Conservation (phyloP, 2,797 vertebrate genomes). For the Momotus momota region DNA sequence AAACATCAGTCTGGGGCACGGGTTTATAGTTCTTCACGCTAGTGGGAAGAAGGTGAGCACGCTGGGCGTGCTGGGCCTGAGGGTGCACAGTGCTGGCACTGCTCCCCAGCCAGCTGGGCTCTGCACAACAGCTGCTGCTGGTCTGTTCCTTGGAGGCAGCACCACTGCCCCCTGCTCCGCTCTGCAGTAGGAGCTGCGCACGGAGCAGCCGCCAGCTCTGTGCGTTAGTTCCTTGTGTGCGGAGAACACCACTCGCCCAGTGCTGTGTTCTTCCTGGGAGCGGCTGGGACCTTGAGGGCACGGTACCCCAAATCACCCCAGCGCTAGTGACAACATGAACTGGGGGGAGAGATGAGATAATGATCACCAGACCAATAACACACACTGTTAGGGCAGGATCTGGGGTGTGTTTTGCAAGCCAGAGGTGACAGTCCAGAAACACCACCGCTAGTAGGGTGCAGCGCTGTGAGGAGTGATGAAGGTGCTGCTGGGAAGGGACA, state of each 20-base stretch:
- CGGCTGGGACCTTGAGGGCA: background rate
- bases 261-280: background rate
- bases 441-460: background rate
- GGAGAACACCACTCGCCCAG: background rate
- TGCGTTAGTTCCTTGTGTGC: background rate
- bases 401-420: background rate
- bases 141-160: background rate
- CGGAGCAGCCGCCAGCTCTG: rapidly evolving
- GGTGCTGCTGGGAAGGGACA: background rate
- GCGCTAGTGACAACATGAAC: background rate
- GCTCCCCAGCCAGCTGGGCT: background rate
- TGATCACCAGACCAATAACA: no score
- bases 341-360: background rate
- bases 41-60: background rate
- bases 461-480: background rate
- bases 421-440: background rate
- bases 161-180: rapidly evolving
- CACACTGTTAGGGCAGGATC: background rate
- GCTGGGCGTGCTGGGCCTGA: rapidly evolving
- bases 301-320: background rate
- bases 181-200: rapidly evolving
- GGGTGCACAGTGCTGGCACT: background rate
- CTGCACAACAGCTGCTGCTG: background rate
- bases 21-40: background rate
- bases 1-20: background rate